Evolutionary conservation across 2,113 vertebrate species (phyloP).

Genomic region (Microtus oregoni): DNA sequence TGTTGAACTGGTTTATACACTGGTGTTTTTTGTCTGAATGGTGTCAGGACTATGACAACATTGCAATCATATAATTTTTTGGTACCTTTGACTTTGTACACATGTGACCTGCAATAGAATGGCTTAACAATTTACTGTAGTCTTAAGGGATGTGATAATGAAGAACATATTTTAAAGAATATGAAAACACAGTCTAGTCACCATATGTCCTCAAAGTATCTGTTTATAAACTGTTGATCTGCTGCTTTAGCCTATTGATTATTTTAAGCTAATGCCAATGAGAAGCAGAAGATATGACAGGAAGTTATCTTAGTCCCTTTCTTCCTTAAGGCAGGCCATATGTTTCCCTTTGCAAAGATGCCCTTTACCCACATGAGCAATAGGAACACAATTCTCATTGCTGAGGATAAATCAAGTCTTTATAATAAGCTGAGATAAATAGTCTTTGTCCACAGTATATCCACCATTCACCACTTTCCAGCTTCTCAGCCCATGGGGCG

Average conservation of each 20-base stretch:
- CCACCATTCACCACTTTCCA: not conserved
- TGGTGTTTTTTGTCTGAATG: not conserved
- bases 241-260: not conserved
- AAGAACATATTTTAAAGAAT: not conserved
- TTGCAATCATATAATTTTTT: constrained; percentile 4
- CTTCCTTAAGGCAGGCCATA: not conserved
- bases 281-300: not conserved
- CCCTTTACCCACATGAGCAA: not conserved
- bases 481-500: not conserved
- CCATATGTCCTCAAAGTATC: not conserved
- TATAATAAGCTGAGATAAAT: not conserved
- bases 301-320: not conserved
- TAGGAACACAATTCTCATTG: not conserved
- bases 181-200: not conserved
- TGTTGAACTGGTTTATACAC: not conserved
- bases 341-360: not conserved
- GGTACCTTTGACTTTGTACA: not conserved
- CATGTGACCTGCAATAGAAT: not conserved
- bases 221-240: not conserved
- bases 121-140: not conserved
- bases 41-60: not conserved
- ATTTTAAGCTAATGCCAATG: not conserved
- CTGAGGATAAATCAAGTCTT: not conserved
- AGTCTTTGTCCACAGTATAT: no score
- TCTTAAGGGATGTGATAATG: not conserved